Percentiles rank a stretch among this genome's conserved stretches.
Evolutionary conservation across 1,140 invertebrate genomes (phyloP).

Genomic region (Trichonephila clavipes): DNA sequence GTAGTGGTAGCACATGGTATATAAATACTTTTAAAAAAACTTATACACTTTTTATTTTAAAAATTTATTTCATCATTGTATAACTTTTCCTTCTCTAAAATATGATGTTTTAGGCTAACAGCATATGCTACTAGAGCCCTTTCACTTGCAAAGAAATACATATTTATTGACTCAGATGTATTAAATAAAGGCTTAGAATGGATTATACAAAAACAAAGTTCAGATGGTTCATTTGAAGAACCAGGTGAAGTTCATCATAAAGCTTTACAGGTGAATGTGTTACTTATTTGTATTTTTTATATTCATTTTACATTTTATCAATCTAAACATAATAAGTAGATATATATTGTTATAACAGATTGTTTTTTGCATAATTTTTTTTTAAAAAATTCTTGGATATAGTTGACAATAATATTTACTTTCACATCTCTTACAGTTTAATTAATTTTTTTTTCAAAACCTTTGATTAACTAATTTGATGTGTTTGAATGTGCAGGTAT

Average conservation of each 20-base stretch:
- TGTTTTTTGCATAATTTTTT: too few relatives aligned
- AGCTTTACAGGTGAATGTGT: conserved; percentile 85
- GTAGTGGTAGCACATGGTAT: conserved; percentile 94
- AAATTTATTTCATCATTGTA: neutral
- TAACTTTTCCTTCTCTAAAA: neutral
- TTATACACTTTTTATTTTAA: neutral
- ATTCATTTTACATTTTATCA: neutral
- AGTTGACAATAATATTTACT: too few relatives aligned
- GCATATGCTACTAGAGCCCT: conserved; percentile 95
- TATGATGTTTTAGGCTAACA: conserved; percentile 86
- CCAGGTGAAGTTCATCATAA: conserved; percentile 88
- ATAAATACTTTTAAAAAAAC: neutral
- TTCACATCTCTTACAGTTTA: too few relatives aligned
- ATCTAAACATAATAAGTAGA: neutral
- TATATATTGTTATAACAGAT: too few relatives aligned
- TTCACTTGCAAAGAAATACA: conserved; percentile 88
- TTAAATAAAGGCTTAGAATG: conserved; percentile 89
- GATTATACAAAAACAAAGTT: conserved; percentile 87
- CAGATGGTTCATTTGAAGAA: conserved; percentile 91
- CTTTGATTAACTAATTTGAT: too few relatives aligned
- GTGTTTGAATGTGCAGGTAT: too few relatives aligned
- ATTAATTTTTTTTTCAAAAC: too few relatives aligned
- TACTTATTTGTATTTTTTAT: neutral
- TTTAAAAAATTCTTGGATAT: too few relatives aligned
- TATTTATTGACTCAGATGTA: conserved; percentile 88